Evolutionary conservation across 2,113 vertebrate species (phyloP), one percentile per base, ranked within the genome.

Genomic region (Cololabis saira): DNA sequence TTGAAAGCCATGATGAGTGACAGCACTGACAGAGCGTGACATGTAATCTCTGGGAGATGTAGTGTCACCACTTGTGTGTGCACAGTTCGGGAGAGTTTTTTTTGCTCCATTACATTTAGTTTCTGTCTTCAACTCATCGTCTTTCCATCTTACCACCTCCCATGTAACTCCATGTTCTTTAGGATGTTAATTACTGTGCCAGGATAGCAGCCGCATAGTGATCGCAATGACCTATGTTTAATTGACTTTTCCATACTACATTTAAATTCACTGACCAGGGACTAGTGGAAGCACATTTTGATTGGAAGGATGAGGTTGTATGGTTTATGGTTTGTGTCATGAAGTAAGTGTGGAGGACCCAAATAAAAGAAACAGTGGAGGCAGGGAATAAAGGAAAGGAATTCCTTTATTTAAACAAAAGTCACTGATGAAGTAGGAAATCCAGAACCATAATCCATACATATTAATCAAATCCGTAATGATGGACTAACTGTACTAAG

Each of bases 101-200:
- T 47, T 47, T 18, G 9, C n/a, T 47, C 17, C 12, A 1, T 3
- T 43, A 43, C 5, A 24, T 70, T 56, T 51, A 17, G 37, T 65
- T 50, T 27, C 21, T 33, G 12, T 12, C 50, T 51, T 27, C 44
- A 21, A 42, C 22, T 63, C 30, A 27, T 21, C 55, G 42, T 61
- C n/a, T 48, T 52, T 71, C 27, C 8, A 71, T 59, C 64, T 50
- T 24, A 37, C 60, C 45, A 5, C 56, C 69, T 67, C 65, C 52
- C 37, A 51, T 37, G 43, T 81, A n/a, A 64, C 37, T 62, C 71
- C 61, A 48, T 62, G 14, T 0, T 56, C 58, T 85, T 90, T 88
- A 82, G 48, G 74, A 86, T 83, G 80, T 62, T 82, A 78, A 87
- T 73, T 81, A 74, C 82, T 58, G 52, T 76, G 74, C 84, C 67